These are phyloP conservation scores for Chromobotia macracanthus DNA, from an alignment of 2,797 vertebrate species.

Conservation along the genomic window DNA sequence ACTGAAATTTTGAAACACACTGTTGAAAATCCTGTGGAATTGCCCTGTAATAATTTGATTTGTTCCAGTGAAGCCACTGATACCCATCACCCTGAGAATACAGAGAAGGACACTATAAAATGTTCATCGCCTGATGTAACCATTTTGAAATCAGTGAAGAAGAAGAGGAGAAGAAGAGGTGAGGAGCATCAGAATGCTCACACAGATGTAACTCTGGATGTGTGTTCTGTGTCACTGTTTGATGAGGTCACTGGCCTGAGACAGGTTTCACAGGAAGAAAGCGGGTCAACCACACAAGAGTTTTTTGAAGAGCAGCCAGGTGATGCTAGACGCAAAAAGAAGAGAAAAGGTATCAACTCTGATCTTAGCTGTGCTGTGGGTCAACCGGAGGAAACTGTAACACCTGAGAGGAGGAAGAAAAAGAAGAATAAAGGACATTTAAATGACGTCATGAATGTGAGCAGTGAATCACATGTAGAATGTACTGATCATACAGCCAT, in stretches of 20 bases:
- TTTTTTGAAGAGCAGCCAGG: not conserved
- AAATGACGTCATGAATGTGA: no score
- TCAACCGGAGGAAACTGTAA: no score
- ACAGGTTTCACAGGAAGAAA: not conserved
- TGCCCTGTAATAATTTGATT: not conserved
- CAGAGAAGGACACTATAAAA: no score
- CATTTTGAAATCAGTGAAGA: slow-evolving; percentile 5
- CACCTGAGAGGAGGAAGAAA: no score
- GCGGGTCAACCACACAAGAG: not conserved
- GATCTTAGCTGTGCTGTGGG: no score
- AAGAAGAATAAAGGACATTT: no score
- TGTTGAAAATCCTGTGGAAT: not conserved
- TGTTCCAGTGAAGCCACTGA: not conserved
- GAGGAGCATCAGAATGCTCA: not conserved
- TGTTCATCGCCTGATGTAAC: not conserved
- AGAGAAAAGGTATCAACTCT: no score
- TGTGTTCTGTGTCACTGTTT: not conserved
- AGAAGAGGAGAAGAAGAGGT: slow-evolving; percentile 44
- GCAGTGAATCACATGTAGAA: no score
- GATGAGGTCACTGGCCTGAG: not conserved
- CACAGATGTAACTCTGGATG: not conserved
- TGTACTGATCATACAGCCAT: no score
- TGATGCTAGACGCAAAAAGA: not conserved
- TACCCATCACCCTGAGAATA: not conserved
- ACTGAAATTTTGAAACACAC: not conserved